A percentile compares a stretch with the other conserved stretches of the same genome.
Conservation (phyloP, 2,797 vertebrate species). For the Pangasius djambal region DNA sequence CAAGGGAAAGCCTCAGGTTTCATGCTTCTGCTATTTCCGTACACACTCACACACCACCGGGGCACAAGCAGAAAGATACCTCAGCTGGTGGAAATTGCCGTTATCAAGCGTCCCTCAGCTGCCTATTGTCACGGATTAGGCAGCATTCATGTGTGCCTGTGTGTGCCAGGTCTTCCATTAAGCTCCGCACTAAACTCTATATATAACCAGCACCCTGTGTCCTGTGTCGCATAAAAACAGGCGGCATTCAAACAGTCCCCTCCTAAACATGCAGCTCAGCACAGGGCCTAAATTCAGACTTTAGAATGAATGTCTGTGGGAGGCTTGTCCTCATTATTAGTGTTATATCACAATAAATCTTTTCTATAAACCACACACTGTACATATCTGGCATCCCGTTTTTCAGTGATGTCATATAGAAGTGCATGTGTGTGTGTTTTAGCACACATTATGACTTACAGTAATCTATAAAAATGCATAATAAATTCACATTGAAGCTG, state of each 20-base stretch:
- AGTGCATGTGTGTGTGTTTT: neutral
- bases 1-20: conserved; percentile 49
- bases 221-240: conserved; percentile 60
- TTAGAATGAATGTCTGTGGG: neutral
- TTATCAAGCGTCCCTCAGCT: conserved; percentile 58
- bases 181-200: conserved; percentile 58
- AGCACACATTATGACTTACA: neutral
- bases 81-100: conserved; percentile 48
- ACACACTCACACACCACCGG: conserved; percentile 5
- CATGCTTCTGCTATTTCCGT: conserved; percentile 45
- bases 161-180: conserved; percentile 57
- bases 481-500: neutral
- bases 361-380: conserved; percentile 15
- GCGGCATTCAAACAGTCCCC: conserved; percentile 58
- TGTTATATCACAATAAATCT: conserved; percentile 7
- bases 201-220: conserved; percentile 65
- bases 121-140: conserved; percentile 62
- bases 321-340: conserved; percentile 6
- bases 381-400: neutral
- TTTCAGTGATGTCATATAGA: neutral
- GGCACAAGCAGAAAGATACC: conserved; percentile 57
- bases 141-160: conserved; percentile 38
- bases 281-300: conserved; percentile 20
- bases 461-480: neutral
- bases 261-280: conserved; percentile 23